phyloP scores from a whole-genome alignment of 1,140 invertebrate genomes.

The Bombus affinis region DNA sequence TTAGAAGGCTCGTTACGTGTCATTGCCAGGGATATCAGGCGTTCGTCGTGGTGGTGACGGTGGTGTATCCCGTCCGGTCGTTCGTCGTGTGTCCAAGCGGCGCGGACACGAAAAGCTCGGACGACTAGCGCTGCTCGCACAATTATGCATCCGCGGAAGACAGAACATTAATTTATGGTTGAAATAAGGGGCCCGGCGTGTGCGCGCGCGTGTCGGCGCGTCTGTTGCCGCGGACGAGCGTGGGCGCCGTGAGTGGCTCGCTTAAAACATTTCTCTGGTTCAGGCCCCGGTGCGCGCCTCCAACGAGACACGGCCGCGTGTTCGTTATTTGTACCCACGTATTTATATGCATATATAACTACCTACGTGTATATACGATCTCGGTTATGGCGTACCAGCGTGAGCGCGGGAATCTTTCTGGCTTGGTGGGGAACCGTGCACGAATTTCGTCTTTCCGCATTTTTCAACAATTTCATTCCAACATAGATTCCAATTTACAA shows the following conservation, averaged over 20 bases:
- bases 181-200: constrained; percentile 80
- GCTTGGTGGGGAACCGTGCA: no score
- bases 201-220: constrained; percentile 81
- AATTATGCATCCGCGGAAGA: constrained; percentile 81
- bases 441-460: background rate
- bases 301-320: constrained; percentile 74
- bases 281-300: constrained; percentile 66
- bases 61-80: constrained; percentile 51
- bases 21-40: constrained; percentile 71
- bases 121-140: constrained; percentile 66
- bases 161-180: constrained; percentile 81
- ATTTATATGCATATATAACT: constrained; percentile 67
- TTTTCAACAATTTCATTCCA: background rate
- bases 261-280: constrained; percentile 82
- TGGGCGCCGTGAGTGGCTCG: constrained; percentile 77
- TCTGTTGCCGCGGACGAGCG: constrained; percentile 78
- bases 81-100: constrained; percentile 41
- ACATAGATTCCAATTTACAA: no score
- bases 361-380: constrained; percentile 29
- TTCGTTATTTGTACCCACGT: constrained; percentile 82
- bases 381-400: constrained; percentile 32
- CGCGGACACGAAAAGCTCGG: constrained; percentile 49
- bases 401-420: constrained; percentile 1
- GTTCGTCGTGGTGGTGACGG: constrained; percentile 59
- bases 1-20: constrained; percentile 77